phyloP scores from a whole-genome alignment of 2,888 invertebrate genomes.

The Megastigmus dorsalis region DNA sequence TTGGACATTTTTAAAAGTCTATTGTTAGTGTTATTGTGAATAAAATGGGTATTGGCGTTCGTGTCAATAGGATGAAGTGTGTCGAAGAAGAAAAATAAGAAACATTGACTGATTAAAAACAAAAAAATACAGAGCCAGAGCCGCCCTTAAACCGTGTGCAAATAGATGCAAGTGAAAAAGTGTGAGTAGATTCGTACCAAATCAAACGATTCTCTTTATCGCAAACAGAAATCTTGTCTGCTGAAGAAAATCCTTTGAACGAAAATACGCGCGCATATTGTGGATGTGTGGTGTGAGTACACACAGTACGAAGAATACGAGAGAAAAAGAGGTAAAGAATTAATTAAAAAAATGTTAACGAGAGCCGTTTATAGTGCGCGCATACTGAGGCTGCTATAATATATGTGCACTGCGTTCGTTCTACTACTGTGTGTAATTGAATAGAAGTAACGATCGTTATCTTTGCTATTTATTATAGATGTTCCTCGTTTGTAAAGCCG shows the following conservation, averaged over 20 bases:
- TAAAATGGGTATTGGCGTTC: constrained; percentile 25
- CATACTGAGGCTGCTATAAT: constrained; percentile 50
- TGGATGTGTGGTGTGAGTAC: constrained; percentile 16
- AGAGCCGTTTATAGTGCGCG: constrained; percentile 46
- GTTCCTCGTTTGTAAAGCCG: constrained; percentile 70
- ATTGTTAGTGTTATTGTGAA: constrained; percentile 60
- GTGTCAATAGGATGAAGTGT: constrained; percentile 14
- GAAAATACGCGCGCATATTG: constrained; percentile 8
- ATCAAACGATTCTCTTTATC: constrained; percentile 13
- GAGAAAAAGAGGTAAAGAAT: constrained; percentile 9
- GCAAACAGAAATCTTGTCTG: not conserved
- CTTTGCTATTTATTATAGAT: constrained; percentile 70
- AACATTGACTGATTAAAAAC: constrained; percentile 33
- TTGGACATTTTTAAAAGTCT: constrained; percentile 74
- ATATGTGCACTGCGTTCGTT: constrained; percentile 61
- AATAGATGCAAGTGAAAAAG: constrained; percentile 27
- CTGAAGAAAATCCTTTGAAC: constrained; percentile 25
- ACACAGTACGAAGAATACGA: constrained; percentile 18
- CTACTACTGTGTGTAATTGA: constrained; percentile 64
- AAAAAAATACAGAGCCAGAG: constrained; percentile 15
- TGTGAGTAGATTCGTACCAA: constrained; percentile 24
- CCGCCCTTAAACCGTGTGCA: constrained; percentile 34
- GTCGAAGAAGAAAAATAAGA: constrained; percentile 7
- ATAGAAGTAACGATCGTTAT: constrained; percentile 62
- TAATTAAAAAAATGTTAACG: constrained; percentile 34